Percentiles rank a stretch among this genome's conserved stretches.
phyloP scores from a whole-genome alignment of 2,797 vertebrate genomes.

The Pseudomugil gertrudae region DNA sequence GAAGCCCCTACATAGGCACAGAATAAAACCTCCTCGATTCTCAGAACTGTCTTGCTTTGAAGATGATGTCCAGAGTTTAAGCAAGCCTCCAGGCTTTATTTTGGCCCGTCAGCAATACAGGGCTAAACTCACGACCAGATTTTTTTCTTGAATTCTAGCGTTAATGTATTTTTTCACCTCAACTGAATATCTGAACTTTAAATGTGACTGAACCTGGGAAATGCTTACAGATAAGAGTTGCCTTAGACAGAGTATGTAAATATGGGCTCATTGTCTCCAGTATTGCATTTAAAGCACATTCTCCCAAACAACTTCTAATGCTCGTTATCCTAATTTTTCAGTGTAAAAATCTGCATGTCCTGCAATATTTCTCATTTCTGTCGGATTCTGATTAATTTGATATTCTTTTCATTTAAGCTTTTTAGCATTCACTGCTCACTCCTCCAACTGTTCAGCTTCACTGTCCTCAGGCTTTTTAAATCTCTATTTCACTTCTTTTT shows the following conservation, averaged over 20 bases:
- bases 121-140: too few relatives aligned
- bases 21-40: slow-evolving; percentile 15
- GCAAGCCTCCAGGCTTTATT: slow-evolving; percentile 39
- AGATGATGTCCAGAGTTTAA: slow-evolving; percentile 43
- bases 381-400: slow-evolving; percentile 60
- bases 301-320: slow-evolving; percentile 35
- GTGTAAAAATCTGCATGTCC: slow-evolving; percentile 20
- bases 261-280: slow-evolving; percentile 6
- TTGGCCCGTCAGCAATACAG: slow-evolving; percentile 40
- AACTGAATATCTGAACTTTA: slow-evolving; percentile 4
- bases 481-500: slow-evolving; percentile 20
- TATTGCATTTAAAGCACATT: slow-evolving; percentile 25
- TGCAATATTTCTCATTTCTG: slow-evolving; percentile 42
- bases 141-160: slow-evolving; percentile 16
- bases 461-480: slow-evolving; percentile 45
- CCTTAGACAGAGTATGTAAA: neutral
- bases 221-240: too few relatives aligned
- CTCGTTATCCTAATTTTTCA: neutral
- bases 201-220: slow-evolving; percentile 9
- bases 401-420: slow-evolving; percentile 63
- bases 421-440: slow-evolving; percentile 52
- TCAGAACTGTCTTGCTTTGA: slow-evolving; percentile 5
- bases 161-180: neutral
- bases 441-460: slow-evolving; percentile 48
- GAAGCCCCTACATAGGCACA: slow-evolving; percentile 10